These are phyloP conservation scores for Pholis gunnellus DNA, from an alignment of 2,113 vertebrate species.

Conservation along the genomic window DNA sequence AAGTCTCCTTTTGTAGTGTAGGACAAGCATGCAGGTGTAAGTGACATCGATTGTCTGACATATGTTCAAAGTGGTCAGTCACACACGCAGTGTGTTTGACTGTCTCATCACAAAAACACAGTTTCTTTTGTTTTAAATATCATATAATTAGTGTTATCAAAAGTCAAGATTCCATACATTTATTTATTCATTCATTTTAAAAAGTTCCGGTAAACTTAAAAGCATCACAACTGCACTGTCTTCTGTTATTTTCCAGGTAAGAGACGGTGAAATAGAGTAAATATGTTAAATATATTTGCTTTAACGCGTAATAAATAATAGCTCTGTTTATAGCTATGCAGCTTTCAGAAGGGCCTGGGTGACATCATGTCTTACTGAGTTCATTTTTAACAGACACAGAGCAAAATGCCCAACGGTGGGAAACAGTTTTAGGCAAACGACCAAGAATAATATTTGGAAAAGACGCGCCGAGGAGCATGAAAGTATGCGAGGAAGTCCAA, in stretches of 20 bases:
- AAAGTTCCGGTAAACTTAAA: background rate
- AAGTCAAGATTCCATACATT: too few relatives aligned
- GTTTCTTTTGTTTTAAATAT: background rate
- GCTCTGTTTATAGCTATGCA: background rate
- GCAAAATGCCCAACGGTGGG: background rate
- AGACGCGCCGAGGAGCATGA: background rate
- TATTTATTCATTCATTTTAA: too few relatives aligned
- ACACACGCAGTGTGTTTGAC: background rate
- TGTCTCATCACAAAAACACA: background rate
- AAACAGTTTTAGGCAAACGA: background rate
- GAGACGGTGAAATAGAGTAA: background rate
- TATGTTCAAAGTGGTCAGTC: background rate
- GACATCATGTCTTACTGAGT: background rate
- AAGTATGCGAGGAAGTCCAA: slow-evolving; percentile 30
- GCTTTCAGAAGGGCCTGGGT: too few relatives aligned
- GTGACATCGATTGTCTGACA: background rate
- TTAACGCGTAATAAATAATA: background rate
- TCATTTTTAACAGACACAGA: background rate
- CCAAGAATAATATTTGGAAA: background rate
- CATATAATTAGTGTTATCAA: background rate
- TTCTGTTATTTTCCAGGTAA: background rate
- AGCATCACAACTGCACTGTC: background rate
- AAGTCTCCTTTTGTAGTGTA: background rate
- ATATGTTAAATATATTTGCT: background rate
- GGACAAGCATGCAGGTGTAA: background rate